phyloP scores from a whole-genome alignment of 2,113 vertebrate species.

The Onychostruthus taczanowskii region DNA sequence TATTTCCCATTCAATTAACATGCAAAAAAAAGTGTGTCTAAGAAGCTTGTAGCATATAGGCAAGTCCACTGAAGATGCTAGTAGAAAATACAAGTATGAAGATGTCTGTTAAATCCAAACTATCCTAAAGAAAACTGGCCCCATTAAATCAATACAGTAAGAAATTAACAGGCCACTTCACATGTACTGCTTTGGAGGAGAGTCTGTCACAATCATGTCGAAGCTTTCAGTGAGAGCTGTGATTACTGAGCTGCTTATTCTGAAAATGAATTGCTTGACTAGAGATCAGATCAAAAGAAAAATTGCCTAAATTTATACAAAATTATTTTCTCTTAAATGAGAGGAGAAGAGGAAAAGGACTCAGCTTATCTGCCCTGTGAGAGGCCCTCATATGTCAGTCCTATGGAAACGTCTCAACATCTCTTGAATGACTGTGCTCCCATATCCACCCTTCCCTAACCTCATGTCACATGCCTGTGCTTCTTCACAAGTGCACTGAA shows the following conservation, averaged over 20 bases:
- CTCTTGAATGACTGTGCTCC: neutral
- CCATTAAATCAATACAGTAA: conserved; percentile 12
- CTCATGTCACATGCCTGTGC: neutral
- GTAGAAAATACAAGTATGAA: neutral
- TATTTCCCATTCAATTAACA: neutral
- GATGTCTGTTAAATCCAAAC: neutral
- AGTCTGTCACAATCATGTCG: neutral
- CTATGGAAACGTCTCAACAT: neutral
- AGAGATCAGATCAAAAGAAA: neutral
- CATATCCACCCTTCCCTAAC: neutral
- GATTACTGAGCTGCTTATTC: neutral
- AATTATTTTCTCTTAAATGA: neutral
- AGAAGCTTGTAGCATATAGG: neutral
- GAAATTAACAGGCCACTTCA: neutral
- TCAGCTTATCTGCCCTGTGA: neutral
- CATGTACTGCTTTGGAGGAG: neutral
- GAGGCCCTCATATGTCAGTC: neutral
- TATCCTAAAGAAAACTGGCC: neutral
- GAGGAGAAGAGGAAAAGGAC: neutral
- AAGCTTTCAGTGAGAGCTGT: neutral
- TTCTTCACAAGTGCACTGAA: neutral
- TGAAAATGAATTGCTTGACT: conserved; percentile 16
- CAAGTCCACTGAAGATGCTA: neutral
- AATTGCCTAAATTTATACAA: neutral
- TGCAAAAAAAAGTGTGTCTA: neutral